phyloP scores from a whole-genome alignment of 2,888 invertebrate species.

The Proisotoma minuta region DNA sequence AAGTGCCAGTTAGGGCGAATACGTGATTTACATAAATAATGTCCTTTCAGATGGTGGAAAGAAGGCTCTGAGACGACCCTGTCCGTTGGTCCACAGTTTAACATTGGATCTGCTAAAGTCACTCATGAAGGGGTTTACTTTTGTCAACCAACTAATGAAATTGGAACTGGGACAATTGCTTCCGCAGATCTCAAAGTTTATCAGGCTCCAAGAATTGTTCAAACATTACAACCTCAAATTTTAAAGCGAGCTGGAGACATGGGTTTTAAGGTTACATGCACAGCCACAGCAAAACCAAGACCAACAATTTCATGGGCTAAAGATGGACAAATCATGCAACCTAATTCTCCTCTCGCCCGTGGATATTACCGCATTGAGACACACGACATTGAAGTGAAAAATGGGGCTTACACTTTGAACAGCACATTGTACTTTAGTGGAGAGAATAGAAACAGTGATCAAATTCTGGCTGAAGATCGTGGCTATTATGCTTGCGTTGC shows the following conservation, averaged over 20 bases:
- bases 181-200: constrained; percentile 79
- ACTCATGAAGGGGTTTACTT: constrained; percentile 83
- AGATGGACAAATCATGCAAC: constrained; percentile 72
- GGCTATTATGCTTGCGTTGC: constrained; percentile 83
- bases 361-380: constrained; percentile 71
- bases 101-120: constrained; percentile 77
- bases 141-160: constrained; percentile 83
- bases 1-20: no score
- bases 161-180: constrained; percentile 79
- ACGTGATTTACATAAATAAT: no score
- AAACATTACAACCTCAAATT: constrained; percentile 75
- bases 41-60: constrained; percentile 69
- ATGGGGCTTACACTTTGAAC: constrained; percentile 75
- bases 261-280: constrained; percentile 74
- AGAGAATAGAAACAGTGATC: constrained; percentile 58
- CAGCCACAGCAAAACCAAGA: constrained; percentile 81
- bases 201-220: constrained; percentile 79
- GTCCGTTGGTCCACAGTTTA: constrained; percentile 74
- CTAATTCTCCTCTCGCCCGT: constrained; percentile 57
- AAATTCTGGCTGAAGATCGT: constrained; percentile 63
- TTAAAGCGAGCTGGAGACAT: constrained; percentile 70
- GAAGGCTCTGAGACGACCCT: constrained; percentile 64
- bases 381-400: constrained; percentile 69
- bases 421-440: constrained; percentile 77
- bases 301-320: constrained; percentile 82